These are phyloP conservation scores for Cisticola juncidis DNA, from an alignment of 2,113 vertebrate genomes.

Conservation along the genomic window DNA sequence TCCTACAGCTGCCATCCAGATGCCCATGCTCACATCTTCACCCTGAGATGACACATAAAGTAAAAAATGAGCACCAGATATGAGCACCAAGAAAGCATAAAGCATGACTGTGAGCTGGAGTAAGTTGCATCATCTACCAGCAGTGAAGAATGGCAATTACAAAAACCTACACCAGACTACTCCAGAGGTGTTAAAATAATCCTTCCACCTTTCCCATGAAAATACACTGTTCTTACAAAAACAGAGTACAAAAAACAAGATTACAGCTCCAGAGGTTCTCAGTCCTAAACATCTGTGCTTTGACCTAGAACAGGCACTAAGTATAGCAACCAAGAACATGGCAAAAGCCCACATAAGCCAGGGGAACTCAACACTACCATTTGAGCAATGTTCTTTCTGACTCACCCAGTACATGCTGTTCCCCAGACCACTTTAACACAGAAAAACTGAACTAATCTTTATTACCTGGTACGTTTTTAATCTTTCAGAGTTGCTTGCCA, in stretches of 20 bases:
- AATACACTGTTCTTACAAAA: not conserved
- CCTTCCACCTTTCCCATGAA: not conserved
- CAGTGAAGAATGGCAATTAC: not conserved
- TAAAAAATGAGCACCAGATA: not conserved
- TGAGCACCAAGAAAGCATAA: not conserved
- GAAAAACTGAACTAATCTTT: not conserved
- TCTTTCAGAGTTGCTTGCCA: conserved; percentile 85
- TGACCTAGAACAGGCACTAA: not conserved
- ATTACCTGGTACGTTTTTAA: conserved; percentile 94
- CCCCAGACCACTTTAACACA: not conserved
- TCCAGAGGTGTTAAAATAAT: not conserved
- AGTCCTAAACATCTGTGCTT: not conserved
- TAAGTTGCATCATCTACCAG: not conserved
- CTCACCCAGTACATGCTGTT: not conserved
- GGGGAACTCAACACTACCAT: not conserved
- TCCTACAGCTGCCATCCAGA: conserved; percentile 98
- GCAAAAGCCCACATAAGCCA: not conserved
- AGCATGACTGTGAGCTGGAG: not conserved
- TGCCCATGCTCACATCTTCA: conserved; percentile 99
- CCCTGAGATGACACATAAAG: conserved; percentile 74
- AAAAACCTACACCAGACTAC: not conserved
- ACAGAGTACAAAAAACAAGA: not conserved
- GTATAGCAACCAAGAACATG: not conserved
- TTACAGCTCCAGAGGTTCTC: not conserved
- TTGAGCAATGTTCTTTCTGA: not conserved